Conservation (phyloP, 1,140 invertebrate species). For the Papilio xuthus region DNA sequence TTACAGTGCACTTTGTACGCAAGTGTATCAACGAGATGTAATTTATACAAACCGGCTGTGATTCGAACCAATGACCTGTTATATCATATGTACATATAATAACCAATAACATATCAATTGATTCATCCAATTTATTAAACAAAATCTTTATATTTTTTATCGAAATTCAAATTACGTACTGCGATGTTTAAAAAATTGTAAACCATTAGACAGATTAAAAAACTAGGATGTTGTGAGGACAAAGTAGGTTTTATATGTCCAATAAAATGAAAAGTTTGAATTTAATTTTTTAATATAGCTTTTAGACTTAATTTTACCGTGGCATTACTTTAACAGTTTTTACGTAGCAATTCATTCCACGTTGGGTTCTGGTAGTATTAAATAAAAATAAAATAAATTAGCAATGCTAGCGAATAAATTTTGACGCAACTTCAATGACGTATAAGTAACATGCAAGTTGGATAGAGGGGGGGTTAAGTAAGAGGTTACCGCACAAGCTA, state of each 20-base stretch:
- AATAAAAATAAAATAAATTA: slow-evolving; percentile 28
- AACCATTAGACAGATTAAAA: too few relatives aligned
- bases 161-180: background rate
- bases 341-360: background rate
- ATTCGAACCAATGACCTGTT: slow-evolving; percentile 13
- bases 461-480: slow-evolving; percentile 72
- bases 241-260: too few relatives aligned
- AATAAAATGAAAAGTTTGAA: too few relatives aligned
- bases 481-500: slow-evolving; percentile 69
- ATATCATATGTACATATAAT: background rate
- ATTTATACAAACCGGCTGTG: slow-evolving; percentile 3
- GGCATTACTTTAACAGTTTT: background rate
- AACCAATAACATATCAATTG: background rate
- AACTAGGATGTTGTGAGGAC: too few relatives aligned
- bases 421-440: slow-evolving; percentile 54
- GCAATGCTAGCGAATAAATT: slow-evolving; percentile 42
- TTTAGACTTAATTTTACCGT: background rate
- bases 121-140: background rate
- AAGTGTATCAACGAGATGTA: background rate
- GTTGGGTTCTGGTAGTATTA: background rate
- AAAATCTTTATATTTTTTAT: background rate
- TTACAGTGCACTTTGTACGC: background rate
- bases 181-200: too few relatives aligned
- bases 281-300: background rate
- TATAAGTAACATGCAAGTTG: slow-evolving; percentile 41